phyloP scores from a whole-genome alignment of 2,888 invertebrate genomes.

The Sesia bembeciformis region DNA sequence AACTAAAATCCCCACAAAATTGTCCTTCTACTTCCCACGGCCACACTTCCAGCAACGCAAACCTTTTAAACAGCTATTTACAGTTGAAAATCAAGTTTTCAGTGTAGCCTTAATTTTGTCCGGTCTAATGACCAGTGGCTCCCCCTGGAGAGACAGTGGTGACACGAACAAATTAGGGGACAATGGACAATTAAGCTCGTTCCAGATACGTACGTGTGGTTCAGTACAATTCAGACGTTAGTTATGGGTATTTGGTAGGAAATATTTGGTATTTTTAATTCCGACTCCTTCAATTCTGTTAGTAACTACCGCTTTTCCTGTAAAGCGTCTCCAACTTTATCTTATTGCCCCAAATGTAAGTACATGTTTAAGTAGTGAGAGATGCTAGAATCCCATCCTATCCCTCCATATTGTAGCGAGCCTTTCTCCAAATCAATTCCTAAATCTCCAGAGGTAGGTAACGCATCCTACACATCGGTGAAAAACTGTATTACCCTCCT shows the following conservation, averaged over 20 bases:
- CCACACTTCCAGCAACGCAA: neutral
- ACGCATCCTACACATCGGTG: no score
- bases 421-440: no score
- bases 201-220: constrained; percentile 5
- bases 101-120: constrained; percentile 1
- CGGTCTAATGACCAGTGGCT: constrained; percentile 22
- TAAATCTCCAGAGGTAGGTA: no score
- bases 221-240: no score
- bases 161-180: constrained; percentile 39
- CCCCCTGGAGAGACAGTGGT: constrained; percentile 22
- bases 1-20: neutral
- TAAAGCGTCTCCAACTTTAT: neutral
- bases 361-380: no score
- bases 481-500: no score
- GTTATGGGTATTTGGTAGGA: no score
- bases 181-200: constrained; percentile 37
- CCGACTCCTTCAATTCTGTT: neutral
- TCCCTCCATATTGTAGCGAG: no score
- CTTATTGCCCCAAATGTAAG: neutral
- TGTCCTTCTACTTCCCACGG: neutral
- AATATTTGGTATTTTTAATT: neutral
- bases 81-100: neutral
- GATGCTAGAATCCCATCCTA: no score
- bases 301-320: neutral
- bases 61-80: neutral